Conservation (phyloP, 2,797 vertebrate species). For the Anguilla pacifica region DNA sequence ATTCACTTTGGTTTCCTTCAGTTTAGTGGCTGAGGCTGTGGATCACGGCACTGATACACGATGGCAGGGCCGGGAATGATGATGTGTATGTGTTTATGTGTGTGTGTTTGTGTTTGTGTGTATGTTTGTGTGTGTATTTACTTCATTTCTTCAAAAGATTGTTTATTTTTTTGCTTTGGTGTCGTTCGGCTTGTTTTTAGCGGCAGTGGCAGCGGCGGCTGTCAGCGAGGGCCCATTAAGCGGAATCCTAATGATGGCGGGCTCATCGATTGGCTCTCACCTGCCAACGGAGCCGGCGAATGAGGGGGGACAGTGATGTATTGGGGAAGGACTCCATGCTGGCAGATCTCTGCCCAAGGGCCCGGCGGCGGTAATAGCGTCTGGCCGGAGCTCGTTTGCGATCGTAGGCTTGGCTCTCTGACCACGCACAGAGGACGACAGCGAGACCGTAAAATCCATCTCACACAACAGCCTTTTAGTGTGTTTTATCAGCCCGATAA, state of each 20-base stretch:
- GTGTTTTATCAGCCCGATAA: neutral
- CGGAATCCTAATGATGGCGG: slow-evolving; percentile 13
- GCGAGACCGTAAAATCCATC: neutral
- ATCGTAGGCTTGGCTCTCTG: neutral
- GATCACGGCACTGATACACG: neutral
- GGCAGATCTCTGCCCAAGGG: neutral
- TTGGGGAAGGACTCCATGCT: neutral
- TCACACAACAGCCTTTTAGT: neutral
- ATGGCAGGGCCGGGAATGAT: too few species aligned
- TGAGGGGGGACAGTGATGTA: slow-evolving; percentile 21
- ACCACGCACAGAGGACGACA: neutral
- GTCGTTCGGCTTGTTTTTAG: neutral
- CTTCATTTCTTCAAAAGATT: neutral
- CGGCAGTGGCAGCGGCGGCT: neutral
- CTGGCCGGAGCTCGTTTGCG: slow-evolving; percentile 9
- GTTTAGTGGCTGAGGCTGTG: neutral
- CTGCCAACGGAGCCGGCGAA: slow-evolving; percentile 8
- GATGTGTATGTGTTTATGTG: neutral
- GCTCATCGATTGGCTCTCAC: slow-evolving; percentile 17
- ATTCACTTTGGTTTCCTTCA: neutral
- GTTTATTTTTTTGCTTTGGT: neutral
- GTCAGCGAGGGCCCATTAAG: slow-evolving; percentile 11
- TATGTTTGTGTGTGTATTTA: neutral
- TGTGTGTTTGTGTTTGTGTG: neutral
- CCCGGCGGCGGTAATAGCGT: neutral